These are phyloP conservation scores for Circus cinereus DNA, from an alignment of 2,797 vertebrate species.

Conservation along the genomic window DNA sequence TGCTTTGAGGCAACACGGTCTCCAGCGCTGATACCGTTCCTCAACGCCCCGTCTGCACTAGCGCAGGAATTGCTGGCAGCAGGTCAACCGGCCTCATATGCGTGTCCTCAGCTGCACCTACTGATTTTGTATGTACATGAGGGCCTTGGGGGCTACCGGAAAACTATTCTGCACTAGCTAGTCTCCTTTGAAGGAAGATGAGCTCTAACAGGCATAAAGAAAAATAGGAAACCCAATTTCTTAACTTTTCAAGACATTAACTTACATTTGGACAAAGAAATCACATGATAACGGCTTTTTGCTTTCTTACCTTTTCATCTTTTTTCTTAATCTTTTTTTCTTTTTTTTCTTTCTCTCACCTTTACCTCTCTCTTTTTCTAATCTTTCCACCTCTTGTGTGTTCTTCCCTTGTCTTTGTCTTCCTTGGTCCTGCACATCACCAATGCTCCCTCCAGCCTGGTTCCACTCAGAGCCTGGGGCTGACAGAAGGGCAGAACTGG, in stretches of 20 bases:
- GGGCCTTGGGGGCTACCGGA: background rate
- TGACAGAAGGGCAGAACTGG: background rate
- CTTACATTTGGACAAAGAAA: background rate
- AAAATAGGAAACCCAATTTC: background rate
- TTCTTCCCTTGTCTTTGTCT: background rate
- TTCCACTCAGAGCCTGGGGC: background rate
- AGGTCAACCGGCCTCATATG: fast-evolving
- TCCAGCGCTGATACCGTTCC: fast-evolving
- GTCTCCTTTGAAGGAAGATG: background rate
- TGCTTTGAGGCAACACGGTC: background rate
- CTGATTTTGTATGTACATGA: background rate
- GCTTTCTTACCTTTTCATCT: background rate
- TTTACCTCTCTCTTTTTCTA: background rate
- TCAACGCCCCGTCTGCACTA: background rate
- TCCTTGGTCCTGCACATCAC: background rate
- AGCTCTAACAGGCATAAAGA: background rate
- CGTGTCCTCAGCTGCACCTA: background rate
- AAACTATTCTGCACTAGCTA: background rate
- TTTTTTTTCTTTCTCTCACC: background rate
- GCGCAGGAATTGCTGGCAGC: background rate
- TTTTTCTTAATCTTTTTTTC: background rate
- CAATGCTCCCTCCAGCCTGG: background rate
- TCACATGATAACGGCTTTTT: background rate
- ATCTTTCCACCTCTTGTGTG: background rate
- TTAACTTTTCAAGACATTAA: background rate